Conservation (phyloP, 2,113 vertebrate genomes). For the Toxotes jaculatrix region DNA sequence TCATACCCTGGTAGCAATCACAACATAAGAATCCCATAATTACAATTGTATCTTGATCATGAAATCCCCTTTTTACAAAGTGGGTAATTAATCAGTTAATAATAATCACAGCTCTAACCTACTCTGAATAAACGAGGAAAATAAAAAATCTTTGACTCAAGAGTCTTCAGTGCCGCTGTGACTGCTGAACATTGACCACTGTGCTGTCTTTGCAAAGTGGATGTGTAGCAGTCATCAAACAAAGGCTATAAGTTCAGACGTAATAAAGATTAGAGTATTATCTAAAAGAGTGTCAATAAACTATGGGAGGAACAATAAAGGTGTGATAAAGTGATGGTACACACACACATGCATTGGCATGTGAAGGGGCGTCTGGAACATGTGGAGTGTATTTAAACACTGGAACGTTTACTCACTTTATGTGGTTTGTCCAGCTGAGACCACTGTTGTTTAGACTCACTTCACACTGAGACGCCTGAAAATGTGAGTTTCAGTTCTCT, state of each 20-base stretch:
- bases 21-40: not conserved
- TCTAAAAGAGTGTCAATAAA: not conserved
- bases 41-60: not conserved
- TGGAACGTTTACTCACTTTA: not conserved
- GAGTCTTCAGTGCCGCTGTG: not conserved
- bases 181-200: conserved; percentile 38
- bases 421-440: not conserved
- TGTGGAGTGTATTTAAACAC: not conserved
- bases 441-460: not conserved
- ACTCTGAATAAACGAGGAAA: not conserved
- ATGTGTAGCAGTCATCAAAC: not conserved
- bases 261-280: conserved; percentile 46
- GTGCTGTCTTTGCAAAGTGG: not conserved
- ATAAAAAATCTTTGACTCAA: not conserved
- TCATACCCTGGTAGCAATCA: not conserved
- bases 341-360: not conserved
- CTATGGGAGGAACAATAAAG: not conserved
- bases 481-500: not conserved
- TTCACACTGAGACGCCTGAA: not conserved
- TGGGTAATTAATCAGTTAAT: not conserved
- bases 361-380: not conserved
- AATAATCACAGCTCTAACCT: not conserved
- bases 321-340: not conserved
- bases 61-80: not conserved
- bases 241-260: conserved; percentile 11